Conservation (phyloP, 1,140 invertebrate species). For the Drosophila chauvacae region DNA sequence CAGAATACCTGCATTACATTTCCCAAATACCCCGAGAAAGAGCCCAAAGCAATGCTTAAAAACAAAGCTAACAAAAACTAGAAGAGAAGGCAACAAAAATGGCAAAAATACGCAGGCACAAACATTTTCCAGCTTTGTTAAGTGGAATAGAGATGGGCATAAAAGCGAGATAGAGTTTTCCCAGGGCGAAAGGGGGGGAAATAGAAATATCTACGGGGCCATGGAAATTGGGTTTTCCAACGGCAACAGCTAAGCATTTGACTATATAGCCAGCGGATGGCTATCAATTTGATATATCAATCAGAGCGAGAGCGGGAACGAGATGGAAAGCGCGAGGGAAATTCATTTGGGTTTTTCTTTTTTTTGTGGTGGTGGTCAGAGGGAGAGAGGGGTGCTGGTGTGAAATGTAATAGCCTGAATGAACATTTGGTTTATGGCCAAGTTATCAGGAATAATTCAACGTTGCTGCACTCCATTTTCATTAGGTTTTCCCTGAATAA, state of each 20-base stretch:
- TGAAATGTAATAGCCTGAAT: constrained; percentile 16
- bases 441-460: background rate
- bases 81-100: constrained; percentile 7
- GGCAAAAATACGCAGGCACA: constrained; percentile 42
- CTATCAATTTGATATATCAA: constrained; percentile 81
- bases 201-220: constrained; percentile 30
- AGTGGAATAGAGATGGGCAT: constrained; percentile 37
- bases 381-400: background rate
- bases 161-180: constrained; percentile 19
- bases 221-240: constrained; percentile 41
- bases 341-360: constrained; percentile 28
- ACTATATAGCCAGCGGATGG: constrained; percentile 44
- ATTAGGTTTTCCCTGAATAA: background rate
- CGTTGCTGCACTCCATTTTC: background rate
- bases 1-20: background rate
- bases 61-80: constrained; percentile 18
- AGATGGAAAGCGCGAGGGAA: constrained; percentile 1
- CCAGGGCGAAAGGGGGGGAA: background rate
- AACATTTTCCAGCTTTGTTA: constrained; percentile 48
- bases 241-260: constrained; percentile 45
- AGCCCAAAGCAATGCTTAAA: background rate
- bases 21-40: background rate
- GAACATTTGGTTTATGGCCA: constrained; percentile 18
- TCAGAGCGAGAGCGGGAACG: constrained; percentile 38
- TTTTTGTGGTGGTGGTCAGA: background rate